These are phyloP conservation scores for Synanthedon myopaeformis DNA, from an alignment of 2,888 invertebrate genomes.

Conservation along the genomic window DNA sequence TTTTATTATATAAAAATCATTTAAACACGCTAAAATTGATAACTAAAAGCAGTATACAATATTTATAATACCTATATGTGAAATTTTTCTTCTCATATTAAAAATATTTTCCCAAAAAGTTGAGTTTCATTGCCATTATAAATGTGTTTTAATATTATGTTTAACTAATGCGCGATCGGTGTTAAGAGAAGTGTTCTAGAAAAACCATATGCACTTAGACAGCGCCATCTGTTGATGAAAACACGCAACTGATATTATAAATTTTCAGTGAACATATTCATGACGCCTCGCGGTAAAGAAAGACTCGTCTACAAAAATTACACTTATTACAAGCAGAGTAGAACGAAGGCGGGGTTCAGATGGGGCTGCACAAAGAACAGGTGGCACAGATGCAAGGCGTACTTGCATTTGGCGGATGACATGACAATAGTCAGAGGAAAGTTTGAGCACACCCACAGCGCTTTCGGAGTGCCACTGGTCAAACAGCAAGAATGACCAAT, in stretches of 20 bases:
- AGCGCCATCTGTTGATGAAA: neutral
- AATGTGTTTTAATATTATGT: too few relatives aligned
- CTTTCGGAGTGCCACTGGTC: slow-evolving; percentile 13
- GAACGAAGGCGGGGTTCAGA: slow-evolving; percentile 47
- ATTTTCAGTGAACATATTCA: slow-evolving; percentile 64
- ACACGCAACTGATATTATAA: slow-evolving; percentile 8
- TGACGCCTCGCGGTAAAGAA: slow-evolving; percentile 59
- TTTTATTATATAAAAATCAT: too few relatives aligned
- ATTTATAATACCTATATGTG: too few relatives aligned
- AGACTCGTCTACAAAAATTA: slow-evolving; percentile 47
- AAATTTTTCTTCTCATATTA: too few relatives aligned
- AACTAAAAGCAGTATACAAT: too few relatives aligned
- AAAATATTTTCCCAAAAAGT: too few relatives aligned
- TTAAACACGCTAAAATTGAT: too few relatives aligned
- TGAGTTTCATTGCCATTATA: too few relatives aligned
- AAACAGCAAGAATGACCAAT: neutral
- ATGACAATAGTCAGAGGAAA: slow-evolving; percentile 56
- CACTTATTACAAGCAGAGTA: slow-evolving; percentile 59
- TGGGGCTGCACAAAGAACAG: slow-evolving; percentile 65
- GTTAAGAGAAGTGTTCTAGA: too few relatives aligned
- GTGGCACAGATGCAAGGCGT: slow-evolving; percentile 59
- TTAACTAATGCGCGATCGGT: too few relatives aligned
- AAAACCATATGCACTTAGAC: neutral
- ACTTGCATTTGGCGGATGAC: slow-evolving; percentile 52
- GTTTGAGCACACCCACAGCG: slow-evolving; percentile 53